Conservation (phyloP, 2,888 invertebrate genomes). For the Diploptera punctata region DNA sequence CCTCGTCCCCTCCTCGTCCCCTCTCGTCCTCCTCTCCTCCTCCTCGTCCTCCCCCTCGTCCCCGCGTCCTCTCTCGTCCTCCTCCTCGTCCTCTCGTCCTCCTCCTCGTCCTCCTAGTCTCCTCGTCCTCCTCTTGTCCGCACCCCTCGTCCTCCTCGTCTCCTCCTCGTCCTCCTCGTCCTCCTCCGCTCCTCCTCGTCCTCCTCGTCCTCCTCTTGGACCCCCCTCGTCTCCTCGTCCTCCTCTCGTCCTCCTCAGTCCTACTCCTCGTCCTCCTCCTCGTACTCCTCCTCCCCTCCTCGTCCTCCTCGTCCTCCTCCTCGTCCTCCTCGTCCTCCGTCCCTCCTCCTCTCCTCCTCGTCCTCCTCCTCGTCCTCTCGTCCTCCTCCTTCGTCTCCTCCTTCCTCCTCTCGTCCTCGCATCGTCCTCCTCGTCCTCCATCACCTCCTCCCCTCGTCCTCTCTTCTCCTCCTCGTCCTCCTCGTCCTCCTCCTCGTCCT, state of each 20-base stretch:
- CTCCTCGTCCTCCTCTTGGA: background rate
- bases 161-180: background rate
- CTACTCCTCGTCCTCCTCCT: background rate
- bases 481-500: too few species aligned
- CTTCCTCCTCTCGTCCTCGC: too few species aligned
- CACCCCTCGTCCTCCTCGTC: background rate
- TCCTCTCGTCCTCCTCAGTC: background rate
- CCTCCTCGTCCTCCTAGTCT: too few species aligned
- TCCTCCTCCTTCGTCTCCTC: too few species aligned
- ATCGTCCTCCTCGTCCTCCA: too few species aligned
- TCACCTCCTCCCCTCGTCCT: too few species aligned
- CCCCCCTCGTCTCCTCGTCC: background rate
- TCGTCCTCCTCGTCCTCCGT: too few species aligned
- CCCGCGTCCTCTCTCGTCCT: background rate
- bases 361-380: too few species aligned
- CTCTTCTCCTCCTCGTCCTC: too few species aligned
- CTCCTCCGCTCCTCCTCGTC: background rate
- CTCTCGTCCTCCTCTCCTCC: background rate
- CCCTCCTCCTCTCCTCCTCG: too few species aligned
- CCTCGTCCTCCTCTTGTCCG: background rate
- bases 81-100: too few species aligned
- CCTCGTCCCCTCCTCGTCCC: background rate
- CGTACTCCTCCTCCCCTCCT: background rate
- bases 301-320: background rate
- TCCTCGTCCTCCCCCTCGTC: constrained; percentile 2